Evolutionary conservation across 2,888 invertebrate species (phyloP).

Genomic region (Salticus scenicus): DNA sequence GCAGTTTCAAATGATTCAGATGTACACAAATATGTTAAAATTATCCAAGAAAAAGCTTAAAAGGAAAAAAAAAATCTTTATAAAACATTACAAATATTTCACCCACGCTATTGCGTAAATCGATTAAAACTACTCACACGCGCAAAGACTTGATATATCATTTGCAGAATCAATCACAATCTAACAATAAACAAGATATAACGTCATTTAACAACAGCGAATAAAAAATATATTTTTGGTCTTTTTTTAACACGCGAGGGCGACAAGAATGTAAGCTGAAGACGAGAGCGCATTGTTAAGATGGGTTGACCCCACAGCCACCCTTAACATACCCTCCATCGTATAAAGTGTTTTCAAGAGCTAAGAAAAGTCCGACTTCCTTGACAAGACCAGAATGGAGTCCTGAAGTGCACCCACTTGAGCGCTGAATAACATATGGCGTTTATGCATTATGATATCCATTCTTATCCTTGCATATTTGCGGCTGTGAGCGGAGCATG

Average conservation of each 20-base stretch:
- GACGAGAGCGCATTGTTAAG: constrained; percentile 45
- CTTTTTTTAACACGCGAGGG: background rate
- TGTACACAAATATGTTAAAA: too few relatives aligned
- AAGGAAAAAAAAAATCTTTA: too few relatives aligned
- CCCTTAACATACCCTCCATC: constrained; percentile 24
- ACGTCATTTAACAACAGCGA: background rate
- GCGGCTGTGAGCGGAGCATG: constrained; percentile 12
- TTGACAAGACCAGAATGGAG: constrained; percentile 41
- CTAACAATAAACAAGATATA: background rate
- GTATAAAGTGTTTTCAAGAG: constrained; percentile 55
- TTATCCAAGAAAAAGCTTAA: too few relatives aligned
- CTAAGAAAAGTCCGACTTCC: constrained; percentile 41
- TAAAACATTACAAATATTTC: background rate
- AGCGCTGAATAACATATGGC: constrained; percentile 50
- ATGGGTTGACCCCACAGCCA: constrained; percentile 55
- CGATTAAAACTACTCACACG: background rate
- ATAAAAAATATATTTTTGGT: background rate
- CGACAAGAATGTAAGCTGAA: constrained; percentile 27
- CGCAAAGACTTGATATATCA: background rate
- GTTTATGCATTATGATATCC: constrained; percentile 63
- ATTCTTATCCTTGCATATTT: constrained; percentile 31
- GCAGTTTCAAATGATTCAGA: too few relatives aligned
- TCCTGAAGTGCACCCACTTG: constrained; percentile 41
- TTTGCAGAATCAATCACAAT: constrained; percentile 34
- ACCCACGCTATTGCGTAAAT: background rate